Evolutionary conservation across 2,888 invertebrate species (phyloP), one percentile per base, ranked within the genome.

Genomic region (Panorpa germanica): DNA sequence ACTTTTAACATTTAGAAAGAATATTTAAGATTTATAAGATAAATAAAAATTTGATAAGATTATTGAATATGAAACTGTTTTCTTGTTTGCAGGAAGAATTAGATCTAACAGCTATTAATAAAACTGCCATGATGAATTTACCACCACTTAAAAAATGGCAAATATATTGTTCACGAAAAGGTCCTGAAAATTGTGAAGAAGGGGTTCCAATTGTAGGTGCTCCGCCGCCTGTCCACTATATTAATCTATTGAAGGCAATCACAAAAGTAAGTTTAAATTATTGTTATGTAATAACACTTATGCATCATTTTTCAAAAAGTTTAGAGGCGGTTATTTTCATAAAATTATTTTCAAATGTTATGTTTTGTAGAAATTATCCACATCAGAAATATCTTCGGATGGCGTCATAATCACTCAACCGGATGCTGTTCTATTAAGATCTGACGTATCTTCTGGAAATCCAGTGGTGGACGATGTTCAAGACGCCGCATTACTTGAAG

Each of bases 131-230:
- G 76, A 68, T 91, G 55, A 83, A 78, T 45, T 62, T 93, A 35
- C 86, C 91, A 2, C 74, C 85, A 0, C 85, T 88, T 47, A 93
- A 93, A 58, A 93, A 93, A 58, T 93, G 91, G 90, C 93, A 93
- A 61, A 90, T 93, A 43, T 93, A 91, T 57, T 90, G 90, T 59
- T 90, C 88, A 44, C 65, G 85, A 39, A 70, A 70, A 43, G 62
- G 73, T 33, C 77, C 77, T 8, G 56, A 66, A 40, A 69, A 68
- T 25, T 52, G 61, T 2, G 50, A 49, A 18, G 62, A 63, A 39
- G 63, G 63, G 0, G 48, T 54, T 5, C 39, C 57, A 2, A 65
- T 70, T 34, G 69, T 70, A 2, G 71, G 78, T 5, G 68, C 72
- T 42, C 64, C 72, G 15, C 82, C 78, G 39, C 86, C 90, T 4